These are phyloP conservation scores for Drosophila orena DNA, from an alignment of 1,140 invertebrate species.

Conservation along the genomic window DNA sequence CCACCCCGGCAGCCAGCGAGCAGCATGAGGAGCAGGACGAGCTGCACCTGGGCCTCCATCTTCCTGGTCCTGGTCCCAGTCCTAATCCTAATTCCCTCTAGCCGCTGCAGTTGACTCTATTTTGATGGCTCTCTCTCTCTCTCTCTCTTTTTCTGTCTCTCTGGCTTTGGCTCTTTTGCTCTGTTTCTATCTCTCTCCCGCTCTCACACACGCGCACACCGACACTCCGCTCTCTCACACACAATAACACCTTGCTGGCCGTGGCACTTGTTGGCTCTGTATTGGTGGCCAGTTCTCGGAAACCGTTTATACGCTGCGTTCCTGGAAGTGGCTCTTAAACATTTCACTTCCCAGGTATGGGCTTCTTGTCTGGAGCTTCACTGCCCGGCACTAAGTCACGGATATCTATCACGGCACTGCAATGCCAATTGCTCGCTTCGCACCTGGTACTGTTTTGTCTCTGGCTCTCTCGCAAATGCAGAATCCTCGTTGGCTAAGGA, in stretches of 20 bases:
- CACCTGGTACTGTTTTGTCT: conserved; percentile 2
- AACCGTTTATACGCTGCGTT: conserved; percentile 76
- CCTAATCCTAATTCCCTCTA: neutral
- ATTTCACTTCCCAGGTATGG: conserved; percentile 50
- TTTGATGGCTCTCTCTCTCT: conserved; percentile 1
- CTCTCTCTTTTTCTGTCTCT: neutral
- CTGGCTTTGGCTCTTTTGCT: neutral
- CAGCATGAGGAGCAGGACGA: conserved; percentile 30
- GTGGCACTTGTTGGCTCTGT: conserved; percentile 74
- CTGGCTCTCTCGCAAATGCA: neutral
- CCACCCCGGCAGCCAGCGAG: neutral
- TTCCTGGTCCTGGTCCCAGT: neutral
- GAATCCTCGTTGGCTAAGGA: conserved; percentile 32
- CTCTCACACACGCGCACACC: conserved; percentile 14
- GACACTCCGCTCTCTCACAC: conserved; percentile 46
- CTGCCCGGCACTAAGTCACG: neutral
- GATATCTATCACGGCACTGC: neutral
- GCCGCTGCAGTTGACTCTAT: neutral
- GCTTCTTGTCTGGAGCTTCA: conserved; percentile 6
- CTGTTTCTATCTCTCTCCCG: neutral
- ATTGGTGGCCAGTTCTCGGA: conserved; percentile 72
- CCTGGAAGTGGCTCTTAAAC: conserved; percentile 73
- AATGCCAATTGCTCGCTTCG: neutral
- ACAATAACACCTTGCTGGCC: conserved; percentile 62
- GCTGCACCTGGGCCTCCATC: conserved; percentile 11